These are phyloP conservation scores for Apostichopus japonicus DNA, from an alignment of 35 echinoderm and acorn worm species.

Conservation along the genomic window DNA sequence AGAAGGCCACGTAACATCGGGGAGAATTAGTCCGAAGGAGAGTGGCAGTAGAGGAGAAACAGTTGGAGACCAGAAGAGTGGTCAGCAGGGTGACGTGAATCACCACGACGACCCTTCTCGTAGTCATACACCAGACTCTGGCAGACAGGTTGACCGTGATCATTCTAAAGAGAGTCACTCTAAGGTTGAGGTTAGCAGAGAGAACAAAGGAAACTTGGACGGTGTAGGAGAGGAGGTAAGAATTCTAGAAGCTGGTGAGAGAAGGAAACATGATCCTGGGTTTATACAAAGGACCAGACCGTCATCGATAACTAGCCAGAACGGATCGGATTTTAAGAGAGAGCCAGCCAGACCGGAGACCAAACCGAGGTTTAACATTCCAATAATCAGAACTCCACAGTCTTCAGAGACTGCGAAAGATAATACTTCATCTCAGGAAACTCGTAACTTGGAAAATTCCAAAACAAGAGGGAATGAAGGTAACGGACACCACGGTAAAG, in stretches of 20 bases:
- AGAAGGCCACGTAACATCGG: neutral
- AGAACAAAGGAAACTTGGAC: neutral
- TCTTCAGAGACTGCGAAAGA: neutral
- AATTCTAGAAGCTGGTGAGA: neutral
- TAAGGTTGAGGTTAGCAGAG: neutral
- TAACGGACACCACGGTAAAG: neutral
- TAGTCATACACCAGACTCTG: neutral
- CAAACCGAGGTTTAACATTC: conserved; percentile 2
- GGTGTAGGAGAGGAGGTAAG: neutral
- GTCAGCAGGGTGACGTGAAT: neutral
- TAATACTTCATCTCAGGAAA: neutral
- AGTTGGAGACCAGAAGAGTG: neutral
- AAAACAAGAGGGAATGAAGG: neutral
- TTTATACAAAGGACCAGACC: neutral
- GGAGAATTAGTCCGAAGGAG: neutral
- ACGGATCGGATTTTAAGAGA: neutral
- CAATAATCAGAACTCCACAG: neutral
- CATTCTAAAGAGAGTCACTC: neutral
- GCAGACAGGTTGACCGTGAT: neutral
- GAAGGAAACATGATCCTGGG: conserved; percentile 22
- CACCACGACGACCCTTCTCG: too few relatives aligned
- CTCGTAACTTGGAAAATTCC: neutral
- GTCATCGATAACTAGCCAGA: neutral
- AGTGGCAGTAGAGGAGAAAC: neutral
- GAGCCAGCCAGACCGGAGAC: conserved; percentile 8